Evolutionary conservation across 1,140 invertebrate genomes (phyloP).

Genomic region (Bombus polaris): DNA sequence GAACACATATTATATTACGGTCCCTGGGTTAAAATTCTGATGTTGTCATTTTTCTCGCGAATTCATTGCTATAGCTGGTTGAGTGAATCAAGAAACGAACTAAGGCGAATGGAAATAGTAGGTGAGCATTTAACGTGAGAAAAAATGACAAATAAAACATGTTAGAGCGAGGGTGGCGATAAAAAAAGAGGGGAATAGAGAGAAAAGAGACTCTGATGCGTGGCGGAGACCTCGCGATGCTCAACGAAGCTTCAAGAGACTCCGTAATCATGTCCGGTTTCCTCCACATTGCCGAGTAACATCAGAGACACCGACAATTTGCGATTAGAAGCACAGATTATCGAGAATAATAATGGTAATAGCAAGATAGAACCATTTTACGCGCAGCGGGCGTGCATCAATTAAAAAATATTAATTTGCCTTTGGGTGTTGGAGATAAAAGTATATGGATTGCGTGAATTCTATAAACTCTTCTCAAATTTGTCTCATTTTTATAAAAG

Average conservation of each 20-base stretch:
- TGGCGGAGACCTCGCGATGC: conserved; percentile 80
- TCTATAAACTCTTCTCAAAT: too few relatives aligned
- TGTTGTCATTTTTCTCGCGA: not conserved
- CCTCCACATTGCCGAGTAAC: conserved; percentile 55
- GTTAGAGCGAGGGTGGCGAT: conserved; percentile 10
- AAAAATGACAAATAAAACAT: not conserved
- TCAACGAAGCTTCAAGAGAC: conserved; percentile 81
- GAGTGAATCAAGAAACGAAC: not conserved
- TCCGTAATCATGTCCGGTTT: conserved; percentile 82
- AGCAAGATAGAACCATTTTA: not conserved
- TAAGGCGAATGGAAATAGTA: not conserved
- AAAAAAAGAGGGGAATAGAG: conserved; percentile 32
- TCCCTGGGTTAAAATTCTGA: not conserved
- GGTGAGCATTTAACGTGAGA: not conserved
- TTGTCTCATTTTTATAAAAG: not conserved
- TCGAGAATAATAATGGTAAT: conserved; percentile 1
- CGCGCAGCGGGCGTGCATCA: not conserved
- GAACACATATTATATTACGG: too few relatives aligned
- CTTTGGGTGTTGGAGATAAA: too few relatives aligned
- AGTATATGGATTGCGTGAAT: too few relatives aligned
- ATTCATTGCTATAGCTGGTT: not conserved
- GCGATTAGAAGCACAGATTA: conserved; percentile 28
- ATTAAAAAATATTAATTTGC: too few relatives aligned
- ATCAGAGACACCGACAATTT: conserved; percentile 31
- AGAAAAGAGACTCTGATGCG: conserved; percentile 78